Evolutionary conservation across 2,888 invertebrate species (phyloP).

Genomic region (Xestoiulus laeticollis): DNA sequence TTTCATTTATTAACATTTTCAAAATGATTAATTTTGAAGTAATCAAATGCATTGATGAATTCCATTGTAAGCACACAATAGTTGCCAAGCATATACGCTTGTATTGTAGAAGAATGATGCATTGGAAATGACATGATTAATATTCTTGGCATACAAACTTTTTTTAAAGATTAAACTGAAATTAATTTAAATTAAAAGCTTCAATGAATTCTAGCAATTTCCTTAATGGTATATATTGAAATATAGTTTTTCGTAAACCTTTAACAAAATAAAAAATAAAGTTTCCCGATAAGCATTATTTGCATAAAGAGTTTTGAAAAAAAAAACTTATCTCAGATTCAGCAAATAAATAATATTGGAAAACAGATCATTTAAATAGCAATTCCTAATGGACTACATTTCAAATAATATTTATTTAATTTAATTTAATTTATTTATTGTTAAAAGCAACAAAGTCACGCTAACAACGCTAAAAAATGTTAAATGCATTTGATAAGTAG

Average conservation of each 20-base stretch:
- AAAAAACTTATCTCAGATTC: no score
- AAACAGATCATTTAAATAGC: no score
- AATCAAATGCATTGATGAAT: slow-evolving; percentile 36
- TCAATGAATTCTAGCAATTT: neutral
- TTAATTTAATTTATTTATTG: no score
- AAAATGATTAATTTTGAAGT: neutral
- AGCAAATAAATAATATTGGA: no score
- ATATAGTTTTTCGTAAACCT: neutral
- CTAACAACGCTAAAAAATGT: no score
- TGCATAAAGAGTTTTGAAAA: no score
- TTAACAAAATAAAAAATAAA: no score
- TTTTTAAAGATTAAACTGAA: neutral
- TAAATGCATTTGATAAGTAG: no score
- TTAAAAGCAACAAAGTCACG: no score
- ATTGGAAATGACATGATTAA: neutral
- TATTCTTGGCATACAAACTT: neutral
- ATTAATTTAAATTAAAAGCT: slow-evolving; percentile 2
- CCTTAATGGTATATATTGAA: neutral
- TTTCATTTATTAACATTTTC: neutral
- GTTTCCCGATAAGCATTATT: no score
- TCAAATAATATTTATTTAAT: no score
- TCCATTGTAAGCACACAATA: neutral
- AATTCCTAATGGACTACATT: no score
- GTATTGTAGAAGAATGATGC: neutral
- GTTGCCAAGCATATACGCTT: neutral